phyloP scores from a whole-genome alignment of 35 echinoderm and acorn worm genomes.

The Ptychodera flava region DNA sequence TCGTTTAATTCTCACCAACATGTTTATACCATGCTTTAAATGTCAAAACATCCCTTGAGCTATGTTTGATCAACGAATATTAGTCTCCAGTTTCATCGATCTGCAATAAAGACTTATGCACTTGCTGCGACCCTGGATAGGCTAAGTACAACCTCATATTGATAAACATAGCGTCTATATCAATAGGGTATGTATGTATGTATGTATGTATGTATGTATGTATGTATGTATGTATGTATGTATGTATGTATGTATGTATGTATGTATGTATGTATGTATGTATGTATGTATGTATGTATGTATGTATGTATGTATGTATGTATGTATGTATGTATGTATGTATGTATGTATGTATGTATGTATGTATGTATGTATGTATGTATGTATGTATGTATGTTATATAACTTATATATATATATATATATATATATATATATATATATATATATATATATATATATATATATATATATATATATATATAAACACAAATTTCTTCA shows the following conservation, averaged over 20 bases:
- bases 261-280: slow-evolving; percentile 2
- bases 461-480: not conserved
- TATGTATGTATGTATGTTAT: not conserved
- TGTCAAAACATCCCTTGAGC: too few relatives aligned
- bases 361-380: slow-evolving; percentile 2
- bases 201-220: slow-evolving; percentile 2
- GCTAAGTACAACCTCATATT: too few relatives aligned
- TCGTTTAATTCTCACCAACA: too few relatives aligned
- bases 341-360: slow-evolving; percentile 2
- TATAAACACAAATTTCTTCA: too few relatives aligned
- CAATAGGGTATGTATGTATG: slow-evolving; percentile 1
- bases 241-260: not conserved
- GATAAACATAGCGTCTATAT: too few relatives aligned
- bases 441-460: not conserved
- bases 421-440: not conserved
- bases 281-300: not conserved
- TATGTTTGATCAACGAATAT: too few relatives aligned
- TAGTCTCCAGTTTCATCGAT: too few relatives aligned
- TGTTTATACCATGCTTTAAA: too few relatives aligned
- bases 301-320: not conserved
- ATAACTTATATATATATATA: not conserved
- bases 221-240: not conserved
- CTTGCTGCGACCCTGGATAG: too few relatives aligned
- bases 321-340: not conserved
- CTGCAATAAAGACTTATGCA: too few relatives aligned